Evolutionary conservation across 1,140 invertebrate genomes (phyloP).

Genomic region (Ridgeia piscesae): DNA sequence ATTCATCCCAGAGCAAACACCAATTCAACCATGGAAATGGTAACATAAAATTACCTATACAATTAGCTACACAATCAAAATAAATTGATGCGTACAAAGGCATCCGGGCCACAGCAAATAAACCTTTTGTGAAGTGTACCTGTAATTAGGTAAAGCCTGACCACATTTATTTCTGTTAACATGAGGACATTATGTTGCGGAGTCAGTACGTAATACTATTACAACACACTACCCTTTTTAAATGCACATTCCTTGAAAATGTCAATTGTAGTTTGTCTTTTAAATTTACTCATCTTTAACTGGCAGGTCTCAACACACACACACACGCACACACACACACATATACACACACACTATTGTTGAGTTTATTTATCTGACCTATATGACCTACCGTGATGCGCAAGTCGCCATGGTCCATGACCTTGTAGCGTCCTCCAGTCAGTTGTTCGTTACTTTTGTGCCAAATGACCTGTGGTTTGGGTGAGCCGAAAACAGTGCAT

Average conservation of each 20-base stretch:
- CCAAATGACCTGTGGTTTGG: slow-evolving; percentile 90
- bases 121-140: too few species aligned
- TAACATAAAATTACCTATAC: too few species aligned
- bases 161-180: background rate
- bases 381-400: slow-evolving; percentile 64
- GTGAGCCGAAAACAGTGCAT: slow-evolving; percentile 91
- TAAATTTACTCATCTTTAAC: too few species aligned
- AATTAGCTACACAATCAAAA: background rate
- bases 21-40: background rate
- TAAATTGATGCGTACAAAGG: background rate
- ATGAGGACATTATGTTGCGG: too few species aligned
- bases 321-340: too few species aligned
- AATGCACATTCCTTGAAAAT: too few species aligned
- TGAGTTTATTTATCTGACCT: background rate
- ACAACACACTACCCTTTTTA: too few species aligned
- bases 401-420: slow-evolving; percentile 77
- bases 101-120: too few species aligned
- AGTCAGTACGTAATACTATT: too few species aligned
- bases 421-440: slow-evolving; percentile 78
- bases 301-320: too few species aligned
- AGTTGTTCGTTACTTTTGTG: slow-evolving; percentile 75
- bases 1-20: background rate
- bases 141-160: background rate
- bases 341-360: background rate
- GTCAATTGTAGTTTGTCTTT: too few species aligned